These are phyloP conservation scores for Coptotermes formosanus DNA, from an alignment of 1,140 invertebrate genomes.

Conservation along the genomic window DNA sequence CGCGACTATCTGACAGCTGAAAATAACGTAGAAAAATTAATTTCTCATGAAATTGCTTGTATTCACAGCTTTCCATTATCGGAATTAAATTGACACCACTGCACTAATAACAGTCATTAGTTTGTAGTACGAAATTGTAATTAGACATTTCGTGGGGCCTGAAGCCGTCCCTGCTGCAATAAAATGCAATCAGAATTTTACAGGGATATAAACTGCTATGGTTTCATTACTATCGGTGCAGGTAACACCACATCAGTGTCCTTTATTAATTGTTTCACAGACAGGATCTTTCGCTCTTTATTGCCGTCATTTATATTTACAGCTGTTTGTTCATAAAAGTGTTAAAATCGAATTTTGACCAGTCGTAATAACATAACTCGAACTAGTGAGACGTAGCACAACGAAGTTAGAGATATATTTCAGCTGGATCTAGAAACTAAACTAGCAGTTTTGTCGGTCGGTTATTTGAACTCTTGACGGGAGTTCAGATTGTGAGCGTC, in stretches of 20 bases:
- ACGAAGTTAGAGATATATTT: too few species aligned
- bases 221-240: not conserved
- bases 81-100: not conserved
- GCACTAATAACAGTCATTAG: not conserved
- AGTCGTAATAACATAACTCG: not conserved
- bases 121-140: not conserved
- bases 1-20: too few species aligned
- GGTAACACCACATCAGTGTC: not conserved
- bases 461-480: too few species aligned
- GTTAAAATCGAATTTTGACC: not conserved
- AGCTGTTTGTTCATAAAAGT: not conserved
- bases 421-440: too few species aligned
- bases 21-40: not conserved
- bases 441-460: too few species aligned
- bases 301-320: not conserved
- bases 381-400: too few species aligned
- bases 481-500: too few species aligned
- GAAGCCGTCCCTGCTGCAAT: not conserved
- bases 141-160: not conserved
- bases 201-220: not conserved
- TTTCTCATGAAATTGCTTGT: not conserved
- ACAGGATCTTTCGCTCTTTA: conserved; percentile 16
- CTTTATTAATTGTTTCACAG: not conserved
- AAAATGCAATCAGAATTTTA: not conserved
- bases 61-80: not conserved